phyloP scores from a whole-genome alignment of 2,888 invertebrate genomes.

The Acleris literana region DNA sequence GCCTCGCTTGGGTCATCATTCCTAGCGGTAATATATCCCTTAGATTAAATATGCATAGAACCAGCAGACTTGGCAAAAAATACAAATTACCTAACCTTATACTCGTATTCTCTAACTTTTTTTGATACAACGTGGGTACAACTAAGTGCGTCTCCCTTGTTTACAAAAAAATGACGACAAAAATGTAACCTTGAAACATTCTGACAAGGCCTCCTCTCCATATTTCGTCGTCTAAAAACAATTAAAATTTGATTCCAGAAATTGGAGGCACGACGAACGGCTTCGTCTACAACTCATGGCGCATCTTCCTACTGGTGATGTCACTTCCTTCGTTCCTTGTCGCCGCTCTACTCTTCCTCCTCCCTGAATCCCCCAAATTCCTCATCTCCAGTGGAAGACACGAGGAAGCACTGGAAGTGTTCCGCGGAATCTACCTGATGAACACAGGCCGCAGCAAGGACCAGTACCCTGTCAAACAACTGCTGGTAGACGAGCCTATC shows the following conservation, averaged over 20 bases:
- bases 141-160: neutral
- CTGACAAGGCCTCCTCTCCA: neutral
- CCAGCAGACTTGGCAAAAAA: too few relatives aligned
- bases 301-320: conserved; percentile 94
- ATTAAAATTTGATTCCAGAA: conserved; percentile 62
- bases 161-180: too few relatives aligned
- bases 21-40: conserved; percentile 77
- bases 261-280: conserved; percentile 87
- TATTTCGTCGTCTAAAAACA: neutral
- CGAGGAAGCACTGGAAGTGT: conserved; percentile 91
- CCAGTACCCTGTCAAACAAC: conserved; percentile 89
- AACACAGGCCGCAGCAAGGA: conserved; percentile 91
- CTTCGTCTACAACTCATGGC: conserved; percentile 95
- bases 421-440: conserved; percentile 90
- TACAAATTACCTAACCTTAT: neutral
- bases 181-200: neutral
- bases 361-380: conserved; percentile 97
- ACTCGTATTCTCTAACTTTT: neutral
- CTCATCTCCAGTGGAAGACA: conserved; percentile 90
- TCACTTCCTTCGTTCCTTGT: conserved; percentile 95
- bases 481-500: conserved; percentile 84
- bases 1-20: conserved; percentile 90
- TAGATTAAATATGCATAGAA: neutral
- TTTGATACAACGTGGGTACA: too few relatives aligned
- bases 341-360: conserved; percentile 90